Conservation (phyloP, 2,888 invertebrate species). For the Cephalotes varians region DNA sequence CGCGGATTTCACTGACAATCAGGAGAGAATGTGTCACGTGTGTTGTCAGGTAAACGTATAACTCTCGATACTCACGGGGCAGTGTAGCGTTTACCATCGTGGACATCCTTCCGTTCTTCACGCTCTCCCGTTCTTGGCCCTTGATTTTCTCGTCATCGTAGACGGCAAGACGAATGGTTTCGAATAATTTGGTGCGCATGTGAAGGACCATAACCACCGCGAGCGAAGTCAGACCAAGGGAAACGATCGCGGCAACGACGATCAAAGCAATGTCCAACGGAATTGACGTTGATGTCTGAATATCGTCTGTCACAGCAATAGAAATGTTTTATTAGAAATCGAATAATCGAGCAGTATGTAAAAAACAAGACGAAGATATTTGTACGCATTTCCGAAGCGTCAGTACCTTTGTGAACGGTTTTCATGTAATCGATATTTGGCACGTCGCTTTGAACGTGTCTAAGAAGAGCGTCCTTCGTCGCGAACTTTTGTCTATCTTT, state of each 20-base stretch:
- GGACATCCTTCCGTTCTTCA: slow-evolving; percentile 68
- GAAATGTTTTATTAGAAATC: background rate
- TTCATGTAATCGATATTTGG: slow-evolving; percentile 78
- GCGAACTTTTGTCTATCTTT: slow-evolving; percentile 59
- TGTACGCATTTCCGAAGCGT: background rate
- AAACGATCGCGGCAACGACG: slow-evolving; percentile 81
- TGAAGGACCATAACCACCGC: slow-evolving; percentile 82
- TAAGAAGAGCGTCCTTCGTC: slow-evolving; percentile 57
- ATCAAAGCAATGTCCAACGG: slow-evolving; percentile 81
- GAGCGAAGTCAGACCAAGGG: slow-evolving; percentile 80
- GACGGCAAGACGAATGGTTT: slow-evolving; percentile 81
- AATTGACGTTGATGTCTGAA: slow-evolving; percentile 70
- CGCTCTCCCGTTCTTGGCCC: slow-evolving; percentile 66
- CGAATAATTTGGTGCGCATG: slow-evolving; percentile 80
- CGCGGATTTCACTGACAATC: slow-evolving; percentile 61
- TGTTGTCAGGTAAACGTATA: slow-evolving; percentile 19
- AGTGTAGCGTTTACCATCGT: slow-evolving; percentile 61
- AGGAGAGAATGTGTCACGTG: slow-evolving; percentile 41
- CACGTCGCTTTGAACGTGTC: slow-evolving; percentile 53
- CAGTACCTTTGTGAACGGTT: slow-evolving; percentile 75
- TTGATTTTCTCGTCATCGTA: slow-evolving; percentile 79
- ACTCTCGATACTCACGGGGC: slow-evolving; percentile 65
- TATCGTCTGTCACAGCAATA: slow-evolving; percentile 67
- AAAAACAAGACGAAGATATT: background rate
- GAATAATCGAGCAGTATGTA: background rate